Percentiles rank a stretch among this genome's conserved stretches.
Conservation (phyloP, 2,888 invertebrate species). For the Oasisia sp. region DNA sequence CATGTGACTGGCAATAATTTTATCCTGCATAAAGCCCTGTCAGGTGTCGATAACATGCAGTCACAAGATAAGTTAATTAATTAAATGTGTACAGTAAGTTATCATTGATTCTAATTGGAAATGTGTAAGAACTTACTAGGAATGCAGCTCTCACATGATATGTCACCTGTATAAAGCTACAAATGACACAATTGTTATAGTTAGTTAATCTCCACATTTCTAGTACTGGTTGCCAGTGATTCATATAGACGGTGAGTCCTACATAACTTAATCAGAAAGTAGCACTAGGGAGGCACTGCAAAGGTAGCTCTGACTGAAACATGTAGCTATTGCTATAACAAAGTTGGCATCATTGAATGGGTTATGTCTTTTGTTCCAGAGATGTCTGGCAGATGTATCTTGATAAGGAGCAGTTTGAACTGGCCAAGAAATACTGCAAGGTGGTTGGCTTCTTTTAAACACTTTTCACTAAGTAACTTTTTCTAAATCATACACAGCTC, state of each 20-base stretch:
- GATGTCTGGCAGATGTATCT: constrained; percentile 76
- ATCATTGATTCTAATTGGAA: background rate
- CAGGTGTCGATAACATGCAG: background rate
- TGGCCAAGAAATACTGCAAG: constrained; percentile 84
- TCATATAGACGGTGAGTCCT: background rate
- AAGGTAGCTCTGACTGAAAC: background rate
- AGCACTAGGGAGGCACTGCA: background rate
- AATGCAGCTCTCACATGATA: background rate
- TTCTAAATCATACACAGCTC: background rate
- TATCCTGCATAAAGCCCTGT: too few species aligned
- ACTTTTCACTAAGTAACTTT: background rate
- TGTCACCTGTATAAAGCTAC: too few species aligned
- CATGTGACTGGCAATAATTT: too few species aligned
- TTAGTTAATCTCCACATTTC: background rate
- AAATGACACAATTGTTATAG: background rate
- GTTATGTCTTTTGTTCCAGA: constrained; percentile 41
- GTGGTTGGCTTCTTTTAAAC: constrained; percentile 49
- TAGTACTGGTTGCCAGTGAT: background rate
- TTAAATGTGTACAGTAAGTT: background rate
- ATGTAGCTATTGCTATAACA: background rate
- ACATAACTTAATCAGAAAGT: background rate
- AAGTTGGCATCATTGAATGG: background rate
- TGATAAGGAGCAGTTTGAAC: constrained; percentile 84
- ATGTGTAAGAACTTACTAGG: too few species aligned
- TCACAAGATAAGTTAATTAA: background rate